phyloP scores from a whole-genome alignment of 2,888 invertebrate species.

The Cyclophora punctaria region DNA sequence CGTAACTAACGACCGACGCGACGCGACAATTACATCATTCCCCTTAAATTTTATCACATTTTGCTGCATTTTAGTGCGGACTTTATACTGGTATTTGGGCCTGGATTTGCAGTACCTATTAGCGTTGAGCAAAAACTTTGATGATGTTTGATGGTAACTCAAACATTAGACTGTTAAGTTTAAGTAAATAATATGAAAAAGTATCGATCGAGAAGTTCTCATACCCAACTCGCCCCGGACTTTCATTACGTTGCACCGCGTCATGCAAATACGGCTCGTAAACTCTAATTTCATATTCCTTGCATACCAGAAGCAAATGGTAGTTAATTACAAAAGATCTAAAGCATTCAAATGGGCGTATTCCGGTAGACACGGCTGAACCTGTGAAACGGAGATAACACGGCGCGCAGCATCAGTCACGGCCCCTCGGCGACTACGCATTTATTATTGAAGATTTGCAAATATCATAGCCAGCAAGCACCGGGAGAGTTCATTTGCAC shows the following conservation, averaged over 20 bases:
- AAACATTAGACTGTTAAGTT: too few species aligned
- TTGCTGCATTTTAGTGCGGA: slow-evolving; percentile 9
- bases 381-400: slow-evolving; percentile 50
- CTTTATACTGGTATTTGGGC: too few species aligned
- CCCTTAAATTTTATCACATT: slow-evolving; percentile 37
- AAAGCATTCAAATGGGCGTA: too few species aligned
- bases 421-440: slow-evolving; percentile 38
- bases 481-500: slow-evolving; percentile 32
- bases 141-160: too few species aligned
- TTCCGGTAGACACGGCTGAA: slow-evolving; percentile 1
- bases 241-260: too few species aligned
- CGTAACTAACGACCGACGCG: slow-evolving; percentile 26
- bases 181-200: too few species aligned
- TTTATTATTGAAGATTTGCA: slow-evolving; percentile 62
- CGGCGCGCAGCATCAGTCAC: slow-evolving; percentile 22
- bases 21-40: slow-evolving; percentile 41
- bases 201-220: too few species aligned
- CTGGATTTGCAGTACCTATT: too few species aligned
- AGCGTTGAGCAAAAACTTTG: too few species aligned
- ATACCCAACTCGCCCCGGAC: too few species aligned
- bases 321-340: too few species aligned
- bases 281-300: not conserved
- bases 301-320: too few species aligned
- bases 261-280: not conserved
- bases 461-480: slow-evolving; percentile 39